These are phyloP conservation scores for Endomychus coccineus DNA, from an alignment of 2,888 invertebrate genomes.

Conservation along the genomic window DNA sequence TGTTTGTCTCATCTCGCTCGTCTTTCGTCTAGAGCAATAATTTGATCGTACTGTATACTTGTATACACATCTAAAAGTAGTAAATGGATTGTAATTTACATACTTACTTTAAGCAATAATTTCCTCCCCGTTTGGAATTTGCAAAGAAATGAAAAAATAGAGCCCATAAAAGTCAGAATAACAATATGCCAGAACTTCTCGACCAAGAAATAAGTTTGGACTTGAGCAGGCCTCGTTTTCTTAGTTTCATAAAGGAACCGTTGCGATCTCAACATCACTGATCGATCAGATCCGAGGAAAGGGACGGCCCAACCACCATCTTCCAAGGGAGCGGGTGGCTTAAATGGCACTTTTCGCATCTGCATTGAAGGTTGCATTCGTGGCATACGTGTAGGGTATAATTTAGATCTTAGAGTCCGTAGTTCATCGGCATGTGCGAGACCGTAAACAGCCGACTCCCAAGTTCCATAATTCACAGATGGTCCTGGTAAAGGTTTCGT, in stretches of 20 bases:
- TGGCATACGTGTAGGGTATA: constrained; percentile 60
- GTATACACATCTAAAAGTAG: too few species aligned
- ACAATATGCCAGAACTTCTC: constrained; percentile 44
- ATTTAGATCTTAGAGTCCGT: constrained; percentile 54
- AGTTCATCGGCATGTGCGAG: constrained; percentile 60
- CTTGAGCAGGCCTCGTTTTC: constrained; percentile 69
- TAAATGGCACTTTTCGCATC: constrained; percentile 22
- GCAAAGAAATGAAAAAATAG: constrained; percentile 54
- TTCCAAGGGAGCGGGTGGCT: constrained; percentile 15
- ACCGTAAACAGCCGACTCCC: constrained; percentile 80
- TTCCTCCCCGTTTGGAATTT: constrained; percentile 48
- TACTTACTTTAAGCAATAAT: constrained; percentile 55
- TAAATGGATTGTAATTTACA: constrained; percentile 4
- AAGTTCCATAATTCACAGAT: constrained; percentile 74
- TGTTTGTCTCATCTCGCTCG: too few species aligned
- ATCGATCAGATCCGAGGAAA: constrained; percentile 77
- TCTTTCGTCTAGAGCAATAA: too few species aligned
- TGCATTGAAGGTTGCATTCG: constrained; percentile 50
- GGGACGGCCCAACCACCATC: constrained; percentile 29
- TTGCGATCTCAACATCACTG: constrained; percentile 77
- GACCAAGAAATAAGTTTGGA: constrained; percentile 56
- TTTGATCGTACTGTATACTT: too few species aligned
- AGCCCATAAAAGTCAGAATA: constrained; percentile 48
- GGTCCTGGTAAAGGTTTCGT: constrained; percentile 43
- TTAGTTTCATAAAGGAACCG: constrained; percentile 60